These are phyloP conservation scores for Balaeniceps rex DNA, from an alignment of 2,113 vertebrate genomes.

Conservation along the genomic window DNA sequence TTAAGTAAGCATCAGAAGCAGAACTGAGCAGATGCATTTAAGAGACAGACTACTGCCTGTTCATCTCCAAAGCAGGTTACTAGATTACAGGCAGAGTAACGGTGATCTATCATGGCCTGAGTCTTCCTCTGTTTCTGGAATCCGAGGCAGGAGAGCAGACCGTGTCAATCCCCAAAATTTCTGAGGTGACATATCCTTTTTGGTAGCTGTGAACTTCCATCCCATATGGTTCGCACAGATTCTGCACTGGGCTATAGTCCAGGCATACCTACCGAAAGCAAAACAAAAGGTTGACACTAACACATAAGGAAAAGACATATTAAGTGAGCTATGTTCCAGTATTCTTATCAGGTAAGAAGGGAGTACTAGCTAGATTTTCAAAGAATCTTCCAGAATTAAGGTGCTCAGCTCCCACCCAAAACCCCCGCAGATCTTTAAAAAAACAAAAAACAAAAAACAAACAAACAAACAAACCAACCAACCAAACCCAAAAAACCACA, in stretches of 20 bases:
- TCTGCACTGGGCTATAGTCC: conserved; percentile 94
- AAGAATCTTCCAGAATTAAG: not conserved
- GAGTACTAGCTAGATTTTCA: not conserved
- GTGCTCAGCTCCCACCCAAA: not conserved
- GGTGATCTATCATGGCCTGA: conserved; percentile 76
- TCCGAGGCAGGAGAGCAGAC: conserved; percentile 90
- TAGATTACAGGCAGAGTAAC: conserved; percentile 85
- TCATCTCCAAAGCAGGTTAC: not conserved
- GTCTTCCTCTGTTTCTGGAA: conserved; percentile 82
- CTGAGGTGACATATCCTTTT: conserved; percentile 89
- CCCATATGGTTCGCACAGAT: conserved; percentile 92
- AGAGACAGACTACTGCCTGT: not conserved
- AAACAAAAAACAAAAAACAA: too few species aligned
- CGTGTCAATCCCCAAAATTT: conserved; percentile 96
- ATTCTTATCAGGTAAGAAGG: fast-evolving
- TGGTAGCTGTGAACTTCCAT: conserved; percentile 96
- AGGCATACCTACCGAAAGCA: conserved; percentile 82
- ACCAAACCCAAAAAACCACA: too few species aligned
- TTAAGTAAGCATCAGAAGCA: not conserved
- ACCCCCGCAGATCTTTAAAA: not conserved
- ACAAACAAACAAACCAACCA: too few species aligned
- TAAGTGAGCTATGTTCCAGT: too few species aligned
- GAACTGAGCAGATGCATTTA: not conserved
- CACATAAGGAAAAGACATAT: fast-evolving
- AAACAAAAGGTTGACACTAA: not conserved